These are phyloP conservation scores for Allacma fusca DNA, from an alignment of 2,888 invertebrate genomes.

Conservation along the genomic window DNA sequence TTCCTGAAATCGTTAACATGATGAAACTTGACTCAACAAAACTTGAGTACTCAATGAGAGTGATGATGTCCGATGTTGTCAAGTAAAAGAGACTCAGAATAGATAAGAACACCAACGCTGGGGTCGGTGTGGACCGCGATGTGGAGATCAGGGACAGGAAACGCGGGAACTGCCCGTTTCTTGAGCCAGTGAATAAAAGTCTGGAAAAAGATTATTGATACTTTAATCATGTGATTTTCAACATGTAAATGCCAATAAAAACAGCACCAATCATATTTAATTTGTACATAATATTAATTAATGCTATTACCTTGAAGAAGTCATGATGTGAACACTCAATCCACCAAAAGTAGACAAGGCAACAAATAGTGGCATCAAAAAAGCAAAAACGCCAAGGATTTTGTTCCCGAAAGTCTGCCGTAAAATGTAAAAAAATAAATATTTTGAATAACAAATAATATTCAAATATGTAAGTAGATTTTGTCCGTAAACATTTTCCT, in stretches of 20 bases:
- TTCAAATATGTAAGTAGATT: too few species aligned
- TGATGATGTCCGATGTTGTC: slow-evolving; percentile 81
- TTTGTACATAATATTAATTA: too few species aligned
- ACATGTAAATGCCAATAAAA: too few species aligned
- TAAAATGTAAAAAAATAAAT: too few species aligned
- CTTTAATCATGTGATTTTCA: too few species aligned
- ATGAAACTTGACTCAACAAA: slow-evolving; percentile 91
- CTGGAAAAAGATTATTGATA: too few species aligned
- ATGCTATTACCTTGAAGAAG: too few species aligned
- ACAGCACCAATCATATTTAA: too few species aligned
- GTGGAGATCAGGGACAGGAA: slow-evolving; percentile 86
- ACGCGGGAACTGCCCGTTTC: slow-evolving; percentile 84
- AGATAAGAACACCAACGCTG: slow-evolving; percentile 86
- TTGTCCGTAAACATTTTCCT: slow-evolving; percentile 28
- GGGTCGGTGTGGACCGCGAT: slow-evolving; percentile 82
- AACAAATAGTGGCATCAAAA: slow-evolving; percentile 95
- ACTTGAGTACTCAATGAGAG: slow-evolving; percentile 88
- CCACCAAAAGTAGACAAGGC: slow-evolving; percentile 86
- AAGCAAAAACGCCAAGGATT: slow-evolving; percentile 84
- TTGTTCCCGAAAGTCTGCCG: slow-evolving; percentile 86
- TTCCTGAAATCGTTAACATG: slow-evolving; percentile 81
- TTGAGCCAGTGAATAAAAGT: slow-evolving; percentile 87
- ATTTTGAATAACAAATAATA: too few species aligned
- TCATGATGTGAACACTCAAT: slow-evolving; percentile 93
- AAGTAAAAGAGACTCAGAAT: slow-evolving; percentile 63